Percentiles rank a stretch among this genome's conserved stretches.
These are phyloP conservation scores for Eledona agricola DNA, from an alignment of 2,888 invertebrate species.

Conservation along the genomic window DNA sequence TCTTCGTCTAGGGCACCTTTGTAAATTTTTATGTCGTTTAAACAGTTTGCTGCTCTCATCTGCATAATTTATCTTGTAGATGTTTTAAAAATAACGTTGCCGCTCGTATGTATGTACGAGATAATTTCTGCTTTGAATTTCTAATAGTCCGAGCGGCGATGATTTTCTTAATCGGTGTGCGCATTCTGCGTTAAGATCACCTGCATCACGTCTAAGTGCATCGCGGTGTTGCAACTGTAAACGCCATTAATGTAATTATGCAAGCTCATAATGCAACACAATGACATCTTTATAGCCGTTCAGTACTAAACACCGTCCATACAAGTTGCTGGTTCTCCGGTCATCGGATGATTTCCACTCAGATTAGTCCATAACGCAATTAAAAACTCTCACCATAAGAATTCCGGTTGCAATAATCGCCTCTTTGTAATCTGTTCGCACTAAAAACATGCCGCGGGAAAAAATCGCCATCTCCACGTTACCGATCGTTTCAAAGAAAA, in stretches of 20 bases:
- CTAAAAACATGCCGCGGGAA: slow-evolving; percentile 20
- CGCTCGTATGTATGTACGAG: too few species aligned
- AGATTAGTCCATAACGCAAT: slow-evolving; percentile 34
- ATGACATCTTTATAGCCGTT: slow-evolving; percentile 33
- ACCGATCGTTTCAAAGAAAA: slow-evolving; percentile 41
- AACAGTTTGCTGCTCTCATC: too few species aligned
- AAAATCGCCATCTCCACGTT: slow-evolving; percentile 30
- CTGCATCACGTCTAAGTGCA: slow-evolving; percentile 2
- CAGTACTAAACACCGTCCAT: slow-evolving; percentile 18
- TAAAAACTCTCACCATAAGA: slow-evolving; percentile 41
- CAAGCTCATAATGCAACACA: slow-evolving; percentile 30
- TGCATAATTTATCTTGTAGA: too few species aligned
- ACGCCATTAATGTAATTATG: slow-evolving; percentile 28
- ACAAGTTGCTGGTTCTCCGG: slow-evolving; percentile 14
- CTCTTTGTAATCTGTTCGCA: slow-evolving; percentile 22
- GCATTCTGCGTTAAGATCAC: neutral
- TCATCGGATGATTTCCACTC: slow-evolving; percentile 21
- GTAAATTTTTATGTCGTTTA: too few species aligned
- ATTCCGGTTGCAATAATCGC: slow-evolving; percentile 34
- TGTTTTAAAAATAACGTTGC: too few species aligned
- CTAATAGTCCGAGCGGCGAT: too few species aligned
- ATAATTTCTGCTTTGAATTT: too few species aligned
- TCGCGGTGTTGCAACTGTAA: slow-evolving; percentile 15
- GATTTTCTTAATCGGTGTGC: too few species aligned
- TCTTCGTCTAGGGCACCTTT: too few species aligned